Base-by-base conservation (phyloP, 2,797 vertebrate genomes). In the Crypturellus tataupa region DNA sequence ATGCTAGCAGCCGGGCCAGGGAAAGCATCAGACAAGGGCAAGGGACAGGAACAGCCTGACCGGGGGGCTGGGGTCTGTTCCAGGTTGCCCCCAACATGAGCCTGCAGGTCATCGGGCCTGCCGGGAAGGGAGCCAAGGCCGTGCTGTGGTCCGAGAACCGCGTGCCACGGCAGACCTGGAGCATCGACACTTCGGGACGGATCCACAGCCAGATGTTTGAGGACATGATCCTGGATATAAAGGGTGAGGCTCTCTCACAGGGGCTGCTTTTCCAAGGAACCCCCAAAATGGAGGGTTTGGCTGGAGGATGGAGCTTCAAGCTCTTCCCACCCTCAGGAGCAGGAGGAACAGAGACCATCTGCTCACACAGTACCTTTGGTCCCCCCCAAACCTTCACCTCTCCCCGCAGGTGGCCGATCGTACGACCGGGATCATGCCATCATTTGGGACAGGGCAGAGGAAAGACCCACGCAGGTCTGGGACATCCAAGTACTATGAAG, bases 101-200 rank as follows among this genome's bases (percentile, higher is more conserved):
- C 92, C 98, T 99, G 51, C 99, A 99, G 97, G 98, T 99, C 79
- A 98, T 99, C 47, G 99, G 99, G 5, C 98, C 97, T 0, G 89
- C 98, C 0, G 98, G 98, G 46, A 94, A 96, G 0, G 99, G 97
- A 0, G 96, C 98, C 0, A 99, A 99, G 95, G 98, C 99, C 12
- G 98, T 99, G 87, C 88, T 99, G 58, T 99, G 99, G 99, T 95
- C 98, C 0, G 98, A 99, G 94, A 99, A 80, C 7, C 98, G 99
- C n/a, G 93, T 98, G 91, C 99, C 99, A 0, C 84, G 98, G 21
- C 99, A 99, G 95, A 99, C 93, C 1, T 99, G 99, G 99, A 97
- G 97, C 7, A 68, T 98, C 5, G 90, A 97, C 20, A 97, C 98
- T 37, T 97, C 13, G 6, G 99, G 99, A 13, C 91, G 95, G 73